Evolutionary conservation across 2,797 vertebrate genomes (phyloP).

Genomic region (Melopsittacus undulatus): DNA sequence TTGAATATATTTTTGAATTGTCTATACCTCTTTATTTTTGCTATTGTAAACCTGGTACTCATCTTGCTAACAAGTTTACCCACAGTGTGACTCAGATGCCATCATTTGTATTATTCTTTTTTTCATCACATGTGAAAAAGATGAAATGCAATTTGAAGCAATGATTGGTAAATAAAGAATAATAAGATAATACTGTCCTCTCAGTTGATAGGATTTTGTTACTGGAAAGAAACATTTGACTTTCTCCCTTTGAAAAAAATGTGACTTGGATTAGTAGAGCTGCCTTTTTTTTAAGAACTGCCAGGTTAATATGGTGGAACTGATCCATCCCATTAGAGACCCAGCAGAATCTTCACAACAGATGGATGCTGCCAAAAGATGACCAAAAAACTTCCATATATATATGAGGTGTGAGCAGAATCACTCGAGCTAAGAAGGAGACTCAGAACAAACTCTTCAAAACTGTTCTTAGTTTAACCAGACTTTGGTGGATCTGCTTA

Average conservation of each 20-base stretch:
- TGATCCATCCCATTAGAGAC: neutral
- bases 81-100: neutral
- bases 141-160: neutral
- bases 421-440: neutral
- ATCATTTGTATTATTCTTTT: neutral
- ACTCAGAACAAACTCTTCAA: neutral
- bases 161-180: neutral
- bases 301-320: neutral
- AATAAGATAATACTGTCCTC: neutral
- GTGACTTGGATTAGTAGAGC: neutral
- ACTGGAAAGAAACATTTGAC: neutral
- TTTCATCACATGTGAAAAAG: neutral
- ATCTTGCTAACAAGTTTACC: neutral
- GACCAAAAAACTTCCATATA: neutral
- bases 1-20: accelerated
- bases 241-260: neutral
- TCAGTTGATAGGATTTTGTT: neutral
- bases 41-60: neutral
- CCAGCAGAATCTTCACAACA: neutral
- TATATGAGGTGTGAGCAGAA: neutral
- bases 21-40: neutral
- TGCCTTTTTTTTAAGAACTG: neutral
- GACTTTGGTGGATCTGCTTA: neutral
- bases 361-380: neutral
- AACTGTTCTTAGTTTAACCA: neutral